Base-by-base conservation (phyloP, 2,113 vertebrate species). In the Petromus typicus region DNA sequence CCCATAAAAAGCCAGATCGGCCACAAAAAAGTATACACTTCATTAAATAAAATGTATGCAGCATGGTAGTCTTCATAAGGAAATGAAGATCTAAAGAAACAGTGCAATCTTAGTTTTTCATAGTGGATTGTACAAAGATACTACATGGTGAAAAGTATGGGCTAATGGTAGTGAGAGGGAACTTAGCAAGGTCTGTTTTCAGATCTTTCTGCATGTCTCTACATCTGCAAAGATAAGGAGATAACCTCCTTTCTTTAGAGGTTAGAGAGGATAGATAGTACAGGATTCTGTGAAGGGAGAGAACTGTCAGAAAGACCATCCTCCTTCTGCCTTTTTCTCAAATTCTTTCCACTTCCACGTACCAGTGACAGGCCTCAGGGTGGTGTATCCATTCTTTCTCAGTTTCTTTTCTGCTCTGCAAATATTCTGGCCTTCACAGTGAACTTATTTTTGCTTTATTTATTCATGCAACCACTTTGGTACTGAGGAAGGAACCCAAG, bases 391-490 rank as follows among this genome's bases (percentile, higher is more conserved):
- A 32, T 45, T 34, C 23, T 48, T 54, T 89, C 34, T 10, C n/a
- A 51, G 3, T 56, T 75, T 51, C 54, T 86, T 94, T 69, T 71
- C 32, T 34, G 61, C 37, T 86, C 11, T 95, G 34, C 80, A 73
- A 25, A 14, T 73, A 45, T 75, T 0, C 3, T 2, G n/a, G 7
- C 7, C 37, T 12, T 8, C 37, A 89, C 14, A 40, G 37, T 64
- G 25, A 67, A n/a, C 57, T 91, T 91, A 81, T 12, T 18, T 87
- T 78, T 61, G n/a, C 17, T 40, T 45, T 61, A 7, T 66, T 48
- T 23, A 3, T 17, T 89, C 13, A 7, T 48, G 34, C 34, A 14
- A 18, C 45, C 23, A 17, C 45, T 43, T 57, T 51, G 20, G 23
- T 48, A 14, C 14, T 64, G 14, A 20, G 7, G 27, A 57, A 37